These are phyloP conservation scores for Theropithecus gelada DNA, from an alignment of 2,113 vertebrate species.

Conservation along the genomic window DNA sequence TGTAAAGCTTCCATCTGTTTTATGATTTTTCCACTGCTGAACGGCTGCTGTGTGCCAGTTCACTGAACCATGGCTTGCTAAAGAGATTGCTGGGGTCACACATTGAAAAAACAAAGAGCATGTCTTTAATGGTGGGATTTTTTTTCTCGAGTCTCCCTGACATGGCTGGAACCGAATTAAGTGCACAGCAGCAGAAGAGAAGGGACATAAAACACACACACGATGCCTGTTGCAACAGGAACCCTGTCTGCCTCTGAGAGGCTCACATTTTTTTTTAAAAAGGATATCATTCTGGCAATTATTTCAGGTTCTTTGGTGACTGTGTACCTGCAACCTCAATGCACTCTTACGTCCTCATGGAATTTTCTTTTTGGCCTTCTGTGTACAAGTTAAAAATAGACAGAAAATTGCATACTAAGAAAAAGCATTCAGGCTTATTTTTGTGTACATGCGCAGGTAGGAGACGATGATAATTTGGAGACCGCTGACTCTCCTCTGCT, in stretches of 20 bases:
- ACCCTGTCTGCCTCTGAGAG: conserved; percentile 55
- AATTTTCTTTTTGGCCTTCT: conserved; percentile 58
- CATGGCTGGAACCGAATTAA: conserved; percentile 72
- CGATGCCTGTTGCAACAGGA: conserved; percentile 66
- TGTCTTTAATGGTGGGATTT: conserved; percentile 84
- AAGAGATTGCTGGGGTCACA: conserved; percentile 90
- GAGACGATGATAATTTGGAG: conserved; percentile 8
- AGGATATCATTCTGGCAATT: conserved; percentile 66
- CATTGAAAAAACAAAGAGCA: conserved; percentile 86
- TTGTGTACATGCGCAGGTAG: not conserved
- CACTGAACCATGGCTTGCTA: conserved; percentile 91
- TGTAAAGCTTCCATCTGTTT: conserved; percentile 94
- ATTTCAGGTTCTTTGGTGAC: conserved; percentile 64
- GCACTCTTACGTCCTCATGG: conserved; percentile 42
- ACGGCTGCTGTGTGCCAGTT: conserved; percentile 90
- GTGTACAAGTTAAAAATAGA: conserved; percentile 76
- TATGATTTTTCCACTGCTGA: conserved; percentile 90
- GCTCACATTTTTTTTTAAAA: conserved; percentile 2
- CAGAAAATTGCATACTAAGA: conserved; percentile 54
- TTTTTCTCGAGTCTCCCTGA: conserved; percentile 76
- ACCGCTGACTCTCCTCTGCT: conserved; percentile 15
- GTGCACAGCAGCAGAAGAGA: conserved; percentile 59
- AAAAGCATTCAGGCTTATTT: not conserved
- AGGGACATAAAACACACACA: conserved; percentile 30
- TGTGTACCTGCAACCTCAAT: conserved; percentile 50